These are phyloP conservation scores for Malthinus flaveolus DNA, from an alignment of 2,888 invertebrate species.

Conservation along the genomic window DNA sequence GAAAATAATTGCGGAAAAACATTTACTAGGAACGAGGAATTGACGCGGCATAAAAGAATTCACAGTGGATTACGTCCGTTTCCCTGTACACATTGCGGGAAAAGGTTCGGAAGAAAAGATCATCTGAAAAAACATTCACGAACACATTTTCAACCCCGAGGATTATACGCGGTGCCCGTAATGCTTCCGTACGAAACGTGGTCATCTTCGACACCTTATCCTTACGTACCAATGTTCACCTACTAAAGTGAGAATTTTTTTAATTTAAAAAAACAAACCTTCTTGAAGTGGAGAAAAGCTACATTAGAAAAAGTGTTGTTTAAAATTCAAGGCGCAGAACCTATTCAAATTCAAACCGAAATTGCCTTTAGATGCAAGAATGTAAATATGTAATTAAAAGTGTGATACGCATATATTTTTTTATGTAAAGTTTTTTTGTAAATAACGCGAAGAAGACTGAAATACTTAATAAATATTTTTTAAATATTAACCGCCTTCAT, in stretches of 20 bases:
- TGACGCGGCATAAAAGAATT: slow-evolving; percentile 89
- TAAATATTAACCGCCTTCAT: neutral
- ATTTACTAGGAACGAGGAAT: slow-evolving; percentile 89
- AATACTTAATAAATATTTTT: slow-evolving; percentile 5
- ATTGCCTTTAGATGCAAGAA: neutral
- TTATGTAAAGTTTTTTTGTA: slow-evolving; percentile 1
- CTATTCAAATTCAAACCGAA: neutral
- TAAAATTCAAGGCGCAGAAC: no score
- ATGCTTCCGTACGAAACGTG: slow-evolving; percentile 52
- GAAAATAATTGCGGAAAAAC: slow-evolving; percentile 84
- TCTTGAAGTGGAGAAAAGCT: no score
- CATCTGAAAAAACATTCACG: slow-evolving; percentile 93
- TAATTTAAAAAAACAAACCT: neutral
- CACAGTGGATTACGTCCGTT: slow-evolving; percentile 87
- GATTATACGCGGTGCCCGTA: slow-evolving; percentile 55
- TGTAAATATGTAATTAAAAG: neutral
- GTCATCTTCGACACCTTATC: slow-evolving; percentile 41
- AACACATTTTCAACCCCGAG: slow-evolving; percentile 70
- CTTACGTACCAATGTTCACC: slow-evolving; percentile 38
- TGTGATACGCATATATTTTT: slow-evolving; percentile 3
- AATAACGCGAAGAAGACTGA: neutral
- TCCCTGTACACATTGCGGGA: slow-evolving; percentile 85
- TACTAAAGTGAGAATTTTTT: slow-evolving; percentile 19
- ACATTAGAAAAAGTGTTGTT: no score
- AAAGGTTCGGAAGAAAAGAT: slow-evolving; percentile 91